phyloP scores from a whole-genome alignment of 37 sponge, comb jelly and placozoan species.

The Ianthella basta region DNA sequence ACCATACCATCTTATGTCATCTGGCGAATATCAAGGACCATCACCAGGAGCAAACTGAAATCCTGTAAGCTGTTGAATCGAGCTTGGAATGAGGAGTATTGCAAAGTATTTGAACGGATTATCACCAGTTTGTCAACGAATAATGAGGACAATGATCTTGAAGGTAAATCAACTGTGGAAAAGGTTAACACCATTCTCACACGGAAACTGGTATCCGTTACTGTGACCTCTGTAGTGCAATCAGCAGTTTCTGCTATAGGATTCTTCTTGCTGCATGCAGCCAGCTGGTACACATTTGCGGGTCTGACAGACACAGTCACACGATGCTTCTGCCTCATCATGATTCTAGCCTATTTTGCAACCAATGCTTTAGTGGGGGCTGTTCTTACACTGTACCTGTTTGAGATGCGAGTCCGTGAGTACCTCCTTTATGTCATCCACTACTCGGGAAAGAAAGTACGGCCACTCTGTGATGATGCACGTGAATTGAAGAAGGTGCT shows the following conservation, averaged over 20 bases:
- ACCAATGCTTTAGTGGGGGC: not conserved
- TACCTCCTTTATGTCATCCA: conserved; percentile 27
- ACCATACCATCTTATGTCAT: conserved; percentile 10
- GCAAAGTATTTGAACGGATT: not conserved
- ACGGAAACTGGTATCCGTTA: not conserved
- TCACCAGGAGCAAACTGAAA: not conserved
- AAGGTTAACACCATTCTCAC: not conserved
- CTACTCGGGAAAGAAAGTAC: not conserved
- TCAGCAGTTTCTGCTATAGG: not conserved
- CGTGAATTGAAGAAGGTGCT: not conserved
- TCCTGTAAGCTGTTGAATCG: not conserved
- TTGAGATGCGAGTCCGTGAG: conserved; percentile 14
- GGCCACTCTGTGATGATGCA: not conserved
- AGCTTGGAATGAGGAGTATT: too few relatives aligned
- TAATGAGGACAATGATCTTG: not conserved
- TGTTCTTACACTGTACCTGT: not conserved
- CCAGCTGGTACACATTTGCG: not conserved
- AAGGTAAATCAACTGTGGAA: not conserved
- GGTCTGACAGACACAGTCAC: not conserved
- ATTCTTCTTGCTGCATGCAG: not conserved
- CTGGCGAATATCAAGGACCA: not conserved
- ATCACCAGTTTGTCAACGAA: not conserved
- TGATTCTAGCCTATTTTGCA: not conserved
- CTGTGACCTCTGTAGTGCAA: not conserved
- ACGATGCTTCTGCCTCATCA: not conserved